Conservation (phyloP, 2,888 invertebrate species). For the Dastarcus helophoroides region DNA sequence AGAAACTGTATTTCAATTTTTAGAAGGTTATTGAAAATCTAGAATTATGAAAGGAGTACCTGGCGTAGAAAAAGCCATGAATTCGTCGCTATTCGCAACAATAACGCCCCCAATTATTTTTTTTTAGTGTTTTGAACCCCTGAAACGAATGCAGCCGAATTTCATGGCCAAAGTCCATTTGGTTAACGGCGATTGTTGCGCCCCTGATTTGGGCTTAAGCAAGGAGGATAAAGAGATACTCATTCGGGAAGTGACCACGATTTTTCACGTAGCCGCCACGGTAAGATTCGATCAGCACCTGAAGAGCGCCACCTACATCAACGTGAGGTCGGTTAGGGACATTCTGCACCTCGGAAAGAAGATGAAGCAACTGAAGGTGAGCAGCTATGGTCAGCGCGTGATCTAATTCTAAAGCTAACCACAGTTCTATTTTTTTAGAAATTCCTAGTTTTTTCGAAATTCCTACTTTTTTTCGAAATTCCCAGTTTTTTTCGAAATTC, state of each 20-base stretch:
- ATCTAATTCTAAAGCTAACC: background rate
- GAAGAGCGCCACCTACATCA: slow-evolving; percentile 8
- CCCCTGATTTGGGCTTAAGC: slow-evolving; percentile 48
- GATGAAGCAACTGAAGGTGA: slow-evolving; percentile 8
- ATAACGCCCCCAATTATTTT: no score
- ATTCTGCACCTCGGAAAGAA: slow-evolving; percentile 7
- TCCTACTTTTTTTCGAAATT: no score
- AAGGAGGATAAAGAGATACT: slow-evolving; percentile 43
- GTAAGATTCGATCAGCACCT: slow-evolving; percentile 10
- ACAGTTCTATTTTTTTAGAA: background rate
- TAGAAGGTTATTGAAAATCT: no score
- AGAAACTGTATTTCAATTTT: no score
- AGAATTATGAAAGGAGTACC: no score
- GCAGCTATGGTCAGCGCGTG: slow-evolving; percentile 1
- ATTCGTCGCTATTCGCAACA: no score
- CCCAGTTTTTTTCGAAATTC: no score
- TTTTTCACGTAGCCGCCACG: slow-evolving; percentile 11
- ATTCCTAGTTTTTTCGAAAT: no score
- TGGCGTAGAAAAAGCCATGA: no score
- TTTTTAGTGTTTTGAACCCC: slow-evolving; percentile 35
- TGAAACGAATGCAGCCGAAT: slow-evolving; percentile 47
- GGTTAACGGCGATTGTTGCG: slow-evolving; percentile 46
- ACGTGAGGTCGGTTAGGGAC: slow-evolving; percentile 8
- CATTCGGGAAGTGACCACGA: slow-evolving; percentile 34
- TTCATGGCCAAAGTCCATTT: slow-evolving; percentile 49